Conservation (phyloP, 2,113 vertebrate genomes). For the Dromas ardeola region DNA sequence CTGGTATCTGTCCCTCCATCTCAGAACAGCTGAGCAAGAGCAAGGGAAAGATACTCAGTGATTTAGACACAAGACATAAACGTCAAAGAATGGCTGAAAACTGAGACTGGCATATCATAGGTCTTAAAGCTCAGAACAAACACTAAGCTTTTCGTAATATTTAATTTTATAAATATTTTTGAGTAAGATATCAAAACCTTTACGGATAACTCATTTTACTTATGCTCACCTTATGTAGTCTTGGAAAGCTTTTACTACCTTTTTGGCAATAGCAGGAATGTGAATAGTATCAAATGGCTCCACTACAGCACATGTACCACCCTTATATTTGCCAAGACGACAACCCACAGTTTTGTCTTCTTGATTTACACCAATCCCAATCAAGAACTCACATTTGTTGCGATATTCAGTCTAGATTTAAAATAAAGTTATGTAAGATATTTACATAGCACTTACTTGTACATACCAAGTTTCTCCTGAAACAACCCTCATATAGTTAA, state of each 20-base stretch:
- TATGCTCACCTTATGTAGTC: constrained; percentile 89
- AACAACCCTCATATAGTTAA: neutral
- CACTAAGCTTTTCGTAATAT: neutral
- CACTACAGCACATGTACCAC: constrained; percentile 92
- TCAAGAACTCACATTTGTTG: constrained; percentile 97
- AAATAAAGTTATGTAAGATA: constrained; percentile 46
- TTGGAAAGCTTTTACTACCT: constrained; percentile 88
- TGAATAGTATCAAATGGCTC: constrained; percentile 89
- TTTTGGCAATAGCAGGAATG: constrained; percentile 86
- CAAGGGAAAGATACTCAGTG: neutral
- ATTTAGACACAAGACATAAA: neutral
- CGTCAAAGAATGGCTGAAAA: neutral
- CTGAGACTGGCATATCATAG: neutral
- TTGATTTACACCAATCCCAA: constrained; percentile 87
- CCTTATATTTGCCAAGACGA: constrained; percentile 95
- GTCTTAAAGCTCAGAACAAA: neutral
- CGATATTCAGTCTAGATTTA: constrained; percentile 89
- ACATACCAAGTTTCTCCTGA: neutral
- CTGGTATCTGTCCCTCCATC: neutral
- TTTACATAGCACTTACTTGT: neutral
- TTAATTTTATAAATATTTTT: neutral
- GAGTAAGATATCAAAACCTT: neutral
- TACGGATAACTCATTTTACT: neutral
- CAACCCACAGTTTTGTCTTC: constrained; percentile 95
- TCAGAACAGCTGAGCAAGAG: neutral